phyloP scores from a whole-genome alignment of 2,797 vertebrate genomes.

The Lepilemur septentrionalis region DNA sequence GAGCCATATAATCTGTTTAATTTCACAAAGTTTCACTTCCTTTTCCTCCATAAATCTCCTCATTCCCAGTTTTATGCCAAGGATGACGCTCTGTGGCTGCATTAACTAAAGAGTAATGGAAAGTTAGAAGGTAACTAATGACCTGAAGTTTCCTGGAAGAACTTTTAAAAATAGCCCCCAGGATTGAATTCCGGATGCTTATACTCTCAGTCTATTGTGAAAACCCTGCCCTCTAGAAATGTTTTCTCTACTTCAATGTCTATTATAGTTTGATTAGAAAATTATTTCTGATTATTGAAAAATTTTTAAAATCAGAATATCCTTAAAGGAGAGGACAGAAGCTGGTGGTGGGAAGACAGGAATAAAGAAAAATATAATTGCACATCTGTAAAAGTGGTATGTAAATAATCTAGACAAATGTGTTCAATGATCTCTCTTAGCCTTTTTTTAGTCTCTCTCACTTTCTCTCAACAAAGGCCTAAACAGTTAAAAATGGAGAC shows the following conservation, averaged over 20 bases:
- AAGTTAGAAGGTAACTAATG: slow-evolving; percentile 70
- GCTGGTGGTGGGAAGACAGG: not conserved
- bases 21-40: slow-evolving; percentile 54
- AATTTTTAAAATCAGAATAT: slow-evolving; percentile 24
- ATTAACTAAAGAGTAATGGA: slow-evolving; percentile 65
- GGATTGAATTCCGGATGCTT: slow-evolving; percentile 52
- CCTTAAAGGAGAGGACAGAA: not conserved
- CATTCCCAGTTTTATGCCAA: slow-evolving; percentile 45
- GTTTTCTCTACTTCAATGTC: slow-evolving; percentile 15
- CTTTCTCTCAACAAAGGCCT: slow-evolving; percentile 81
- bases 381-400: slow-evolving; percentile 71
- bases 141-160: slow-evolving; percentile 66
- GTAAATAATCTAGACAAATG: slow-evolving; percentile 61
- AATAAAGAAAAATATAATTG: slow-evolving; percentile 66
- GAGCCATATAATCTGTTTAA: slow-evolving; percentile 6
- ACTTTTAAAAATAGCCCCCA: slow-evolving; percentile 55
- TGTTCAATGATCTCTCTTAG: slow-evolving; percentile 61
- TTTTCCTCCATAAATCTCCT: slow-evolving; percentile 43
- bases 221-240: slow-evolving; percentile 12
- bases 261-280: slow-evolving; percentile 63
- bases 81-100: not conserved
- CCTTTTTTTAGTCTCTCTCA: slow-evolving; percentile 27
- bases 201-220: rapidly evolving
- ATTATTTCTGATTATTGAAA: slow-evolving; percentile 50
- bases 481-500: slow-evolving; percentile 83